Evolutionary conservation across 2,888 invertebrate species (phyloP), one percentile per base, ranked within the genome.

Genomic region (Agrochola lychnidis): DNA sequence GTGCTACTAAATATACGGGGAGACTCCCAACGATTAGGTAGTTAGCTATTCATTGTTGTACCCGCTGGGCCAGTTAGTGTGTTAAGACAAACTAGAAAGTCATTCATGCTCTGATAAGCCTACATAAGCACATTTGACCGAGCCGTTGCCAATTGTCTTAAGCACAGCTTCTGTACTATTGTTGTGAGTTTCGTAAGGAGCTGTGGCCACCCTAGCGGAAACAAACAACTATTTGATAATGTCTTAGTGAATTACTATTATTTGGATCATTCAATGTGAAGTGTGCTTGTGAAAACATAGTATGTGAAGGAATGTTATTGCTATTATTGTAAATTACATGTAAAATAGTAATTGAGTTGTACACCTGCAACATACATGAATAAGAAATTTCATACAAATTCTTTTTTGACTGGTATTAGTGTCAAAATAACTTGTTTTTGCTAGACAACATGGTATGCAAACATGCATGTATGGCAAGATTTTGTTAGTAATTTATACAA

Each of bases 31-130:
- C 1, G 2, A 78, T 79, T 74, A 70, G 75, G 73, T 70, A 63
- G 70, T 69, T 77, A 72, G 59, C 62, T 73, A 74, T 77, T 82
- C 77, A 77, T 79, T 82, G 73, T 83, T 76, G 81, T 82, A 85
- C 73, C 66, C 48, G 40, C 78, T 87, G 64, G 78, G 70, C 68
- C 78, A 84, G 83, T 86, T 87, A 89, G 74, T 84, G 72, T 86
- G 84, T 83, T 88, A 81, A 89, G 89, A 92, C 94, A 93, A 93
- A 94, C 94, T 95, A 96, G 96, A 96, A 96, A 96, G 96, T 96
- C 90, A 92, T 96, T 96, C 95, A 96, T 96, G 96, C 96, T 96
- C 96, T 96, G 95, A 95, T 96, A 95, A 96, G 81, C 95, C 91
- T 93, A 91, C 89, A 91, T 92, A 93, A 93, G 90, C 92, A 94